These are phyloP conservation scores for Aspidoscelis tigris DNA, from an alignment of 2,113 vertebrate genomes.

Conservation along the genomic window DNA sequence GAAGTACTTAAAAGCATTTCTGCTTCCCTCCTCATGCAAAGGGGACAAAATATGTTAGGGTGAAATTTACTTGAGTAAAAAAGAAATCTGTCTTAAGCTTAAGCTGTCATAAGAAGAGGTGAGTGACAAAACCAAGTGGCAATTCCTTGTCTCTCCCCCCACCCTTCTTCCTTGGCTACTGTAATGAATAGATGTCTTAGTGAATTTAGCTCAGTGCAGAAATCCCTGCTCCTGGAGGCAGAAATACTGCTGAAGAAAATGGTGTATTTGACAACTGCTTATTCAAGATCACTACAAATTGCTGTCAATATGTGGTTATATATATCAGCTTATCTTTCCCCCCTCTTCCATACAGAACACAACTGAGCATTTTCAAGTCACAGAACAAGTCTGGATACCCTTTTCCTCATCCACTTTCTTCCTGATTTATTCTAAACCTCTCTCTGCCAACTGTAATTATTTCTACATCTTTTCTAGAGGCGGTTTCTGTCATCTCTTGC, in stretches of 20 bases:
- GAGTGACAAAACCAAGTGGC: neutral
- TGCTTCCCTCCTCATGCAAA: neutral
- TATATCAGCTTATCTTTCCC: neutral
- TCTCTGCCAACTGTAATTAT: conserved; percentile 46
- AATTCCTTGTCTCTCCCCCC: neutral
- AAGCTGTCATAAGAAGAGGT: neutral
- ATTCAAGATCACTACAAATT: neutral
- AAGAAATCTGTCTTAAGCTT: neutral
- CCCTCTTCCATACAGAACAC: neutral
- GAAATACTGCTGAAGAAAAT: neutral
- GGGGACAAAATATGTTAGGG: neutral
- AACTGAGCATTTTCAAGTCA: neutral
- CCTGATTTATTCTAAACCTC: conserved; percentile 25
- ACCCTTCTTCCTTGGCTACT: neutral
- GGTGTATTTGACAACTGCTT: neutral
- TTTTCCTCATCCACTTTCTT: neutral
- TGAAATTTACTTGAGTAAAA: neutral
- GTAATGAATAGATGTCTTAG: neutral
- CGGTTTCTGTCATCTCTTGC: conserved; percentile 53
- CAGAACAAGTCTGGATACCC: neutral
- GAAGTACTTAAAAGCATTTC: neutral
- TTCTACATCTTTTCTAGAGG: conserved; percentile 54
- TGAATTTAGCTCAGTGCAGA: conserved; percentile 1
- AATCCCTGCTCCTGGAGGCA: neutral
- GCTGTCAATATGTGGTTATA: neutral